Evolutionary conservation across 2,113 vertebrate species (phyloP).

Genomic region (Mellivora capensis): DNA sequence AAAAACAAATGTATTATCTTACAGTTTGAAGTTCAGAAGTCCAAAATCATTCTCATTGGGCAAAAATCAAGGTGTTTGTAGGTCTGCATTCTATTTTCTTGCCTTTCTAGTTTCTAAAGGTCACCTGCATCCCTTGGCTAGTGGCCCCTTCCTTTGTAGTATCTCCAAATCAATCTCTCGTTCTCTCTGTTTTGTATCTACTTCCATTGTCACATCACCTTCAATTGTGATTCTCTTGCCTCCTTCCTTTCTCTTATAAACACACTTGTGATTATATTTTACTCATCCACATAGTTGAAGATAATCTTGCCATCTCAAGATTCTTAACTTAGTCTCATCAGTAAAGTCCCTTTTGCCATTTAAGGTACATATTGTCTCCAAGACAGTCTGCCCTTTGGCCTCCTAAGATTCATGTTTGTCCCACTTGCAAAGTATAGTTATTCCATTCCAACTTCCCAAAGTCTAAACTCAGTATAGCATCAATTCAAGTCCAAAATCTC

Average conservation of each 20-base stretch:
- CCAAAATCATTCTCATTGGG: neutral
- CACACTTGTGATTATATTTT: neutral
- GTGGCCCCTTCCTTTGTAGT: neutral
- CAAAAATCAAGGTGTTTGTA: neutral
- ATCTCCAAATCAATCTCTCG: neutral
- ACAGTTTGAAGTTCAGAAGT: neutral
- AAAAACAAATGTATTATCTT: neutral
- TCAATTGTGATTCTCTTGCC: neutral
- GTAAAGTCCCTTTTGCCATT: neutral
- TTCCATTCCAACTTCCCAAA: neutral
- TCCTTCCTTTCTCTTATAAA: neutral
- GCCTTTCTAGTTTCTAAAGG: neutral
- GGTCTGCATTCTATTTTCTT: neutral
- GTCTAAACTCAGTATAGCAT: neutral
- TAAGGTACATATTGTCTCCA: neutral
- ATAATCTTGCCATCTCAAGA: neutral
- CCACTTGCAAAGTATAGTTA: neutral
- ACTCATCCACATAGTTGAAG: neutral
- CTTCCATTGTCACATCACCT: neutral
- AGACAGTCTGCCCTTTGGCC: neutral
- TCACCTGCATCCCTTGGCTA: neutral
- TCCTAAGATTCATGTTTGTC: neutral
- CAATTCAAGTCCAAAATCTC: neutral
- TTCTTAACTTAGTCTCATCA: neutral
- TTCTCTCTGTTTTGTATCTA: neutral